Evolutionary conservation across 37 sponge, comb jelly and placozoan species (phyloP).

Genomic region (Ephydatia muelleri): DNA sequence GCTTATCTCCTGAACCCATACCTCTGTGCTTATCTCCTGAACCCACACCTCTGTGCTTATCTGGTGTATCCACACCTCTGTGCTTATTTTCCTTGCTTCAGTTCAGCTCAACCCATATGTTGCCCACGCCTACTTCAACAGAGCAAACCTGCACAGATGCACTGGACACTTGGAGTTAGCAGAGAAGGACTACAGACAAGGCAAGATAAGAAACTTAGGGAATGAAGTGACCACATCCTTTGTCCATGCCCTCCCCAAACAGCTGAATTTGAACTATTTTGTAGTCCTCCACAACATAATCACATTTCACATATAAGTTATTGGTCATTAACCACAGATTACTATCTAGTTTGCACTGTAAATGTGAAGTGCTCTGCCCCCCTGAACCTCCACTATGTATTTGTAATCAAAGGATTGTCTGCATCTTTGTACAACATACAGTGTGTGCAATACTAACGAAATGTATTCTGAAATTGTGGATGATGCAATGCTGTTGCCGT

Average conservation of each 20-base stretch:
- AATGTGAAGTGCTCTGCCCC: too few relatives aligned
- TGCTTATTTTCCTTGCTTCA: conserved; percentile 6
- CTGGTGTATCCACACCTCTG: not conserved
- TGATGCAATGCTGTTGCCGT: too few relatives aligned
- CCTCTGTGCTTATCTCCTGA: not conserved
- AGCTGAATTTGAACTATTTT: not conserved
- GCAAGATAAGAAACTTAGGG: conserved; percentile 18
- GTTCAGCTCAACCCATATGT: conserved; percentile 70
- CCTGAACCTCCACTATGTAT: too few relatives aligned
- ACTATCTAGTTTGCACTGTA: too few relatives aligned
- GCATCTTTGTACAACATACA: too few relatives aligned
- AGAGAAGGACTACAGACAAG: conserved; percentile 78
- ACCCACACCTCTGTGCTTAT: not conserved
- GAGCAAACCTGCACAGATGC: conserved; percentile 76
- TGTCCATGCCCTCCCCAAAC: not conserved
- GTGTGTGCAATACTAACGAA: too few relatives aligned
- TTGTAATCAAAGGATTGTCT: too few relatives aligned
- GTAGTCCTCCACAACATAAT: not conserved
- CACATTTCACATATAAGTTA: too few relatives aligned
- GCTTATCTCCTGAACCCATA: not conserved
- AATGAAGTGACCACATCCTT: not conserved
- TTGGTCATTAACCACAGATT: too few relatives aligned
- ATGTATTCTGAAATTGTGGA: too few relatives aligned
- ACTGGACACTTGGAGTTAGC: conserved; percentile 55
- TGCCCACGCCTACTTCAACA: conserved; percentile 88